Evolutionary conservation across 2,113 vertebrate genomes (phyloP).

Genomic region (Piliocolobus tephrosceles): DNA sequence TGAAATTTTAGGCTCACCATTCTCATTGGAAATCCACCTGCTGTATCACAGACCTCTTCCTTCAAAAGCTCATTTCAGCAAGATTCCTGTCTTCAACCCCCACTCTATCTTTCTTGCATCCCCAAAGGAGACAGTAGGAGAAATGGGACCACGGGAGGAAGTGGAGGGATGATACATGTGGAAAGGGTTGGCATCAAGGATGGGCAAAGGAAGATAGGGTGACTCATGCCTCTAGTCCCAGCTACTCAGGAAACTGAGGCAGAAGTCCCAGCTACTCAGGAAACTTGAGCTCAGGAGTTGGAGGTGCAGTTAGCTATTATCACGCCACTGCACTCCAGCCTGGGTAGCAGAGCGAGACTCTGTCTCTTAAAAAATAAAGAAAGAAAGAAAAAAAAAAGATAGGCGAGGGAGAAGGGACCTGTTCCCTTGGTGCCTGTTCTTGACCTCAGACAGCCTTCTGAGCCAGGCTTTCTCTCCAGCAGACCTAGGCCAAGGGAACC

Average conservation of each 20-base stretch:
- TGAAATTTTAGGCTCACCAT: neutral
- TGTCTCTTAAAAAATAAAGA: neutral
- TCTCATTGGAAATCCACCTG: neutral
- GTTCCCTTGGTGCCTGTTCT: neutral
- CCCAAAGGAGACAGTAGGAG: neutral
- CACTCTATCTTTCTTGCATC: neutral
- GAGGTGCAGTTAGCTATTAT: neutral
- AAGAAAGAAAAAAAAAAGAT: neutral
- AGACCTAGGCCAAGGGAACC: neutral
- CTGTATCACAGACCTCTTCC: neutral
- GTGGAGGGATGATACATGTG: neutral
- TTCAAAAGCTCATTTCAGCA: slow-evolving; percentile 12
- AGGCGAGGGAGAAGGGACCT: neutral
- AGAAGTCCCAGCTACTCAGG: neutral
- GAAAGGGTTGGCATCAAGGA: neutral
- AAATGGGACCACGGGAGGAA: neutral
- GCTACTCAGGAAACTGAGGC: neutral
- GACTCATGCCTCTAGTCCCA: neutral
- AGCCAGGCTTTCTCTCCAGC: neutral
- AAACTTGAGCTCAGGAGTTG: neutral
- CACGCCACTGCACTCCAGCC: neutral
- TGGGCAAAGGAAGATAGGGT: neutral
- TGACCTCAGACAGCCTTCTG: neutral
- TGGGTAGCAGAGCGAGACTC: neutral
- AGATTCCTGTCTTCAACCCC: neutral